Base-by-base conservation (phyloP, 2,113 vertebrate species). In the Donacobius atricapilla region DNA sequence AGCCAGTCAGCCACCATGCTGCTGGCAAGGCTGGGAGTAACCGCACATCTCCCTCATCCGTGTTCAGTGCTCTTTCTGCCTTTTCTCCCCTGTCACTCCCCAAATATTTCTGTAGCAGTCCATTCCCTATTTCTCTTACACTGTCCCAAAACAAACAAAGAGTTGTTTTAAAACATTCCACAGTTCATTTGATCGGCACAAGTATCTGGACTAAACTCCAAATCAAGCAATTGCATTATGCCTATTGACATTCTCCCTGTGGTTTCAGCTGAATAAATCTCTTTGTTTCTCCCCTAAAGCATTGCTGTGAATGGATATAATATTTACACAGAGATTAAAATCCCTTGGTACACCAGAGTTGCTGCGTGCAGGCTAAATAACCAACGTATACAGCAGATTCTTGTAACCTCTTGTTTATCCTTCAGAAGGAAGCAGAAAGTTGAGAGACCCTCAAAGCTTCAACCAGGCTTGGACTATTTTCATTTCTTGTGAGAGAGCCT, bases 361-460 rank as follows among this genome's bases (percentile, higher is more conserved):
- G 94, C 94, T 94, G 60, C 10, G 20, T 39, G 1, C 82, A 68
- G 78, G 93, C 95, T 90, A 90, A 95, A 94, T 96, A 95, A 93
- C 90, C 88, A 95, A 93, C 68, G 78, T 37, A 17, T 89, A 92
- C 73, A 94, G 94, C 85, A 90, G 79, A 95, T 94, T 94, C 84
- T 94, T 93, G 56, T 93, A 94, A 83, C 72, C 25, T 88, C 78
- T 83, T 96, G 94, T 97, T 96, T 96, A 88, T 96, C 42, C 88
- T 96, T 96, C 83, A 92, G 80, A 93, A 96, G 65, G 71, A 94
- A 96, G 76, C 51, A 92, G 96, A 96, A 97, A 97, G 80, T 93
- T 95, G 94, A 97, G 94, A 96, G 92, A 95, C 60, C 93, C 96
- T 96, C 96, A 97, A 95, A 97, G 94, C 88, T 96, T 95, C 60